Evolutionary conservation across 2,797 vertebrate species (phyloP).

Genomic region (Notolepis coatsorum): DNA sequence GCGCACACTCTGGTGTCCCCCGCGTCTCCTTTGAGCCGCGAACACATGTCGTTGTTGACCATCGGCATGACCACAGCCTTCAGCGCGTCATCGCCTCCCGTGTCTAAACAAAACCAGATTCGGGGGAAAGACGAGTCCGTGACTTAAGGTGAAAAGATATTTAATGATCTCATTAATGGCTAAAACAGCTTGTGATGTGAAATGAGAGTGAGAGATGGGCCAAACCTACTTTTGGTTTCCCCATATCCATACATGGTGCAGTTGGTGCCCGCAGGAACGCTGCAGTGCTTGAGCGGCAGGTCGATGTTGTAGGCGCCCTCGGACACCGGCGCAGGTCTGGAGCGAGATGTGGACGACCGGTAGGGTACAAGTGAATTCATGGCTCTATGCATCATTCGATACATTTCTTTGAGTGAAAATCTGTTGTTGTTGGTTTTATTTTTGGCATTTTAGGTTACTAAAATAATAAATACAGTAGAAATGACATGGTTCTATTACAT

Average conservation of each 20-base stretch:
- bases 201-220: background rate
- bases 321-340: slow-evolving; percentile 79
- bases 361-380: no score
- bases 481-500: no score
- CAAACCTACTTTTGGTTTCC: slow-evolving; percentile 93
- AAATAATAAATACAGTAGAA: no score
- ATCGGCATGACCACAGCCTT: slow-evolving; percentile 89
- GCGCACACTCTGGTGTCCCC: slow-evolving; percentile 94
- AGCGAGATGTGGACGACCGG: no score
- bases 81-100: slow-evolving; percentile 86
- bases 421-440: no score
- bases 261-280: slow-evolving; percentile 89
- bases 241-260: slow-evolving; percentile 99
- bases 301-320: slow-evolving; percentile 90
- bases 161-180: background rate
- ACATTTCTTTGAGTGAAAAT: no score
- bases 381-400: no score
- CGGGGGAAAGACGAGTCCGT: background rate
- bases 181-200: background rate
- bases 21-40: slow-evolving; percentile 88
- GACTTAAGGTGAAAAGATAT: background rate
- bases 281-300: slow-evolving; percentile 92
- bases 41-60: slow-evolving; percentile 91
- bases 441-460: no score
- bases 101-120: slow-evolving; percentile 78